phyloP scores from a whole-genome alignment of 2,113 vertebrate species.

The Brachyistius frenatus region DNA sequence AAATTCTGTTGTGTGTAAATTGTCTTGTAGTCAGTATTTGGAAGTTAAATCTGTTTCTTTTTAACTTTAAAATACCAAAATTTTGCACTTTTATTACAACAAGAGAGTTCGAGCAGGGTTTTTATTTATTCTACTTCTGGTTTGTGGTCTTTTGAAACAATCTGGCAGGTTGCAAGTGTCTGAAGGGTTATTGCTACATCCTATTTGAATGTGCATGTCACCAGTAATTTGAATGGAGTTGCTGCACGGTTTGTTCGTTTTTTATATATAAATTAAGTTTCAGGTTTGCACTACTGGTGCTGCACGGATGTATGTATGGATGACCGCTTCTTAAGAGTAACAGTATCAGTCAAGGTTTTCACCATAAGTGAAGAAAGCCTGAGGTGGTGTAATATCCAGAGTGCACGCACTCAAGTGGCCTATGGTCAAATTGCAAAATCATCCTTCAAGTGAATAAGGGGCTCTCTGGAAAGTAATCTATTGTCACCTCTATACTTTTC shows the following conservation, averaged over 20 bases:
- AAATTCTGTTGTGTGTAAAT: neutral
- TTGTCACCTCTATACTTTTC: conserved; percentile 24
- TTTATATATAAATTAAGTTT: neutral
- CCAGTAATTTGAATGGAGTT: neutral
- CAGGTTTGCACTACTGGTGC: no score
- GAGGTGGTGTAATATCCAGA: conserved; percentile 52
- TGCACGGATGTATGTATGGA: neutral
- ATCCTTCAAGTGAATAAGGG: conserved; percentile 4
- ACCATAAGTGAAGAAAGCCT: conserved; percentile 1
- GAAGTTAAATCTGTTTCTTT: neutral
- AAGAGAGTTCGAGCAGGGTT: neutral
- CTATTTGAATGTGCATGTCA: neutral
- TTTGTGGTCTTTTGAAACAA: conserved; percentile 50
- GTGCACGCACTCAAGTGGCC: neutral
- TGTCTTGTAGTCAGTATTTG: neutral
- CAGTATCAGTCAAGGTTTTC: conserved; percentile 1
- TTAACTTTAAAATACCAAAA: neutral
- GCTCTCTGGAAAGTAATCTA: conserved; percentile 28
- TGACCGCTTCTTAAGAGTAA: neutral
- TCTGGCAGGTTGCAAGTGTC: neutral
- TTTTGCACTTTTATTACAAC: neutral
- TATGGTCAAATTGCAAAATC: conserved; percentile 32
- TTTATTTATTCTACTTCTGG: neutral
- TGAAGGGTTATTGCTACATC: conserved; percentile 45
- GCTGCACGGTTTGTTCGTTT: neutral